A percentile compares a stretch with the other conserved stretches of the same genome.
These are phyloP conservation scores for Amphimallon solstitiale DNA, from an alignment of 2,888 invertebrate genomes.

Conservation along the genomic window DNA sequence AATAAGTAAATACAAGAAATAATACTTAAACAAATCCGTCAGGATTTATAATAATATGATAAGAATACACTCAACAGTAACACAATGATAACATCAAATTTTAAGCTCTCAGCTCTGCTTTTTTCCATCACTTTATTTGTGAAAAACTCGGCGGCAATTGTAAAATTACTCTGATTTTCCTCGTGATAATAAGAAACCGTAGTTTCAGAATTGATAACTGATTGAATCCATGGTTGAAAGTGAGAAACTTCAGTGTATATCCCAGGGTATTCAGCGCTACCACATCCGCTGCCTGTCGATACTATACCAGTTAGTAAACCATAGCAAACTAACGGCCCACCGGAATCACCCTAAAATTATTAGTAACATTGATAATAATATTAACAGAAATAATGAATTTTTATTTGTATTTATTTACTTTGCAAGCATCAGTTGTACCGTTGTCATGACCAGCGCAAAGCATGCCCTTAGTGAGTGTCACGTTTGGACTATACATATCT, in stretches of 20 bases:
- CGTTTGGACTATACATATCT: conserved; percentile 41
- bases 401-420: conserved; percentile 41
- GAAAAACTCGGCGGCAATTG: background rate
- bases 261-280: conserved; percentile 48
- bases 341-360: conserved; percentile 52
- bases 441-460: conserved; percentile 48
- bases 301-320: conserved; percentile 50
- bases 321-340: conserved; percentile 50
- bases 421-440: conserved; percentile 49
- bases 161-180: background rate
- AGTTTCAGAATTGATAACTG: conserved; percentile 10
- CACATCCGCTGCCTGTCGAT: conserved; percentile 52
- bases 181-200: background rate
- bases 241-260: conserved; percentile 50
- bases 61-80: background rate
- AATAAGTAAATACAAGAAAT: background rate
- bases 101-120: background rate
- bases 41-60: background rate
- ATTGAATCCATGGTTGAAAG: conserved; percentile 48
- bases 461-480: conserved; percentile 44
- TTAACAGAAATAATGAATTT: background rate
- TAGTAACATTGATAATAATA: background rate
- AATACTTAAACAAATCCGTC: background rate
- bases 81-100: background rate
- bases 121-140: conserved; percentile 12